Percentiles rank a stretch among this genome's conserved stretches.
phyloP scores from a whole-genome alignment of 2,113 vertebrate genomes.

The Pachycephala philippinensis region DNA sequence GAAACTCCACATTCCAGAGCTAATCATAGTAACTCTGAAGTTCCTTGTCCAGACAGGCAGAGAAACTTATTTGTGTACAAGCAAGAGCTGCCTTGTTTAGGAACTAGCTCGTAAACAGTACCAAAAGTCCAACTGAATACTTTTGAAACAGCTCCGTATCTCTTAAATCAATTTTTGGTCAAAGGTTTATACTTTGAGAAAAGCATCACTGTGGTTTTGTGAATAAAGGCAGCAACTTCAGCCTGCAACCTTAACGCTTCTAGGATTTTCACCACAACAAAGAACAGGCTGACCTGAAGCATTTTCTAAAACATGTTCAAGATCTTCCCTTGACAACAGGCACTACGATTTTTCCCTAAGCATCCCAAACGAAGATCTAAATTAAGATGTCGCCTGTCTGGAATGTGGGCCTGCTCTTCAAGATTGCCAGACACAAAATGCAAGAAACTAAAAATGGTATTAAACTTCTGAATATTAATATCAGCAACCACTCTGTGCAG shows the following conservation, averaged over 20 bases:
- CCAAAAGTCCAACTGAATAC: background rate
- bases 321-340: background rate
- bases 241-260: background rate
- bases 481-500: background rate
- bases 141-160: background rate
- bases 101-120: background rate
- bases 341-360: background rate
- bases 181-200: background rate
- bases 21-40: background rate
- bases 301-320: background rate
- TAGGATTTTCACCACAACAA: conserved; percentile 25
- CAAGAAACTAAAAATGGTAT: conserved; percentile 4
- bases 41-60: conserved; percentile 18
- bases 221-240: background rate
- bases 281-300: background rate
- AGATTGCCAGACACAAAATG: background rate
- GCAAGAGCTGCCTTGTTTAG: background rate
- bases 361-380: conserved; percentile 41
- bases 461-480: background rate
- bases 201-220: background rate
- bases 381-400: conserved; percentile 43
- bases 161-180: background rate
- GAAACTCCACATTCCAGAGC: conserved; percentile 11
- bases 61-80: background rate
- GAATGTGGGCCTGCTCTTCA: conserved; percentile 15